phyloP scores from a whole-genome alignment of 1,140 invertebrate species.

The Ceratina japonica region DNA sequence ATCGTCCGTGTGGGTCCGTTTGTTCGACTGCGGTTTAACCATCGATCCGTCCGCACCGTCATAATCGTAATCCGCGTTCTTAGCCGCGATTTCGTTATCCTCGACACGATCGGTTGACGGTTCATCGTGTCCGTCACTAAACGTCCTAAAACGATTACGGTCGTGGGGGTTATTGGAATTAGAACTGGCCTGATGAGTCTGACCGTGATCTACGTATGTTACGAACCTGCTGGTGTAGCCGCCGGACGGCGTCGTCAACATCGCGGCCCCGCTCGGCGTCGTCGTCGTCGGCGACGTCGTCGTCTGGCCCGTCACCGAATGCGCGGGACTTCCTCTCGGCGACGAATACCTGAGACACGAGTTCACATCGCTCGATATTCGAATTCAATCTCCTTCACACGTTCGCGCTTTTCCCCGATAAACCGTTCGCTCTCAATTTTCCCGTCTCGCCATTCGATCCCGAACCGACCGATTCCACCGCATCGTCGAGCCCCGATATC shows the following conservation, averaged over 20 bases:
- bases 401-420: neutral
- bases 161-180: conserved; percentile 76
- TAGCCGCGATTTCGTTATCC: conserved; percentile 53
- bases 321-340: conserved; percentile 77
- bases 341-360: conserved; percentile 74
- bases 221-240: conserved; percentile 80
- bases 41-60: conserved; percentile 48
- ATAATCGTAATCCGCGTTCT: conserved; percentile 53
- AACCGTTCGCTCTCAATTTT: too few relatives aligned
- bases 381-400: conserved; percentile 13
- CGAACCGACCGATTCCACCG: neutral
- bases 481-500: neutral
- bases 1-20: conserved; percentile 53
- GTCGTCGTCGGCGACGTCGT: conserved; percentile 56
- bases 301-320: conserved; percentile 71
- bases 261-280: conserved; percentile 62
- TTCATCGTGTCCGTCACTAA: conserved; percentile 58
- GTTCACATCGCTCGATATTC: conserved; percentile 51
- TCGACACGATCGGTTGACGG: conserved; percentile 52
- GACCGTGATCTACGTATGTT: conserved; percentile 73
- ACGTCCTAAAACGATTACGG: conserved; percentile 76
- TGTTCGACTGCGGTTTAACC: conserved; percentile 46
- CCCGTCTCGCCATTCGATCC: too few relatives aligned
- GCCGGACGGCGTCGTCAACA: conserved; percentile 70
- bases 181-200: conserved; percentile 71